Evolutionary conservation across 2,888 invertebrate genomes (phyloP), one percentile per base, ranked within the genome.

Genomic region (Ormyrus thymus): DNA sequence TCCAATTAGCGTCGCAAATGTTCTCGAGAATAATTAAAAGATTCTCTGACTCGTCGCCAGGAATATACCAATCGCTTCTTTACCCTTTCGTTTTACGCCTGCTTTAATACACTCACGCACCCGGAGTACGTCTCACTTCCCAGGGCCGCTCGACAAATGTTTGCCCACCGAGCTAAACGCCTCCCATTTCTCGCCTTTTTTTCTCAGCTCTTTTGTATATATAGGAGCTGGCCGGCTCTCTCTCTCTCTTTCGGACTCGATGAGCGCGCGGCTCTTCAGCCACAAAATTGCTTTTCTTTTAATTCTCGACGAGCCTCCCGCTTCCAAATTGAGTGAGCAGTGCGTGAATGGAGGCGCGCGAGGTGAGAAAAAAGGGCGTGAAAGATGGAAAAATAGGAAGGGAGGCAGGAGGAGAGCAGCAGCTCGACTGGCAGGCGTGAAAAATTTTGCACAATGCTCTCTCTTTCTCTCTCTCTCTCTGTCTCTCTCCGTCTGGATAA

Each of bases 391-490:
- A 66, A 65, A 65, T 50, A 62, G 46, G 15, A 13, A 13, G 13
- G 10, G 51, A 43, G 13, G 13, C 11, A 15, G 64, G 13, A 53
- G n/a, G n/a, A 9, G 58, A 69, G 11, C 5, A 29, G 45, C 10
- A 9, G 56, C 29, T 58, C 72, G 72, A 87, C 86, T 87, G 87
- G 85, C 87, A 87, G 86, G 85, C 87, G 86, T 87, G 86, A 85
- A 86, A 83, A 87, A 87, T 87, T 81, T 81, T 80, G 84, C 82
- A 87, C 86, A 87, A 87, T 86, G 83, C 83, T 80, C n/a, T n/a
- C n/a, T n/a, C n/a, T n/a, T n/a, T n/a, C n/a, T n/a, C 79, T 76
- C 29, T 29, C n/a, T n/a, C 79, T 76, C n/a, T n/a, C n/a, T n/a
- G n/a, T n/a, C n/a, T n/a, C n/a, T 29, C 79, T 76, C 83, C 81